Base-by-base conservation (phyloP, 2,797 vertebrate genomes). In the Esox masquinongy region DNA sequence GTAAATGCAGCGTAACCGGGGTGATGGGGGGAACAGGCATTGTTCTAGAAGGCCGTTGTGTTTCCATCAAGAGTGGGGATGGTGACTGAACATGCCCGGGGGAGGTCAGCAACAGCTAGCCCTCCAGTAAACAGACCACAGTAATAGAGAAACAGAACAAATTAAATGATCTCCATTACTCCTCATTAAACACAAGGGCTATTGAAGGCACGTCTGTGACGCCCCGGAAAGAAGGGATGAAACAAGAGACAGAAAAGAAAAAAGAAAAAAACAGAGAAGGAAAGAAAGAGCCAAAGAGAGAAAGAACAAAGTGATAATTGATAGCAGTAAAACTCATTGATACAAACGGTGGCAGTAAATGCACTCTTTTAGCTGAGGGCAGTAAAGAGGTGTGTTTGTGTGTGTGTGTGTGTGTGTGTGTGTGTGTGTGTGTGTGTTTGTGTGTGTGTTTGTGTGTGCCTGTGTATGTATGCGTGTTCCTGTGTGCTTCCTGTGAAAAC, bases 31-130 rank as follows among this genome's bases (percentile, higher is more conserved):
- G 81, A 87, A 84, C 85, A 87, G 81, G 81, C 24, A 85, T 88
- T 86, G 80, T 83, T 59, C 53, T 24, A 85, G 86, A 88, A 85
- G 85, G 78, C 43, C 29, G 0, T 34, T 67, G 83, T 87, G 84
- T 88, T 88, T 88, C 82, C 83, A 91, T 87, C 84, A 84, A 83
- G 82, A 85, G 85, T 82, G 73, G 85, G 83, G 85, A 84, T 83
- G 84, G 87, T 84, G 85, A 85, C 56, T 61, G 9, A 24, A 61
- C 56, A 12, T 3, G 22, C 11, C 22, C 56, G 1, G 3, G 56
- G 8, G 11, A 12, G 56, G 56, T 61, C 56, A 61, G 56, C 56
- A 61, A 61, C n/a, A 12, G 9, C 56, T 8, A 11, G 53, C 8
- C n/a, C 53, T 56, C 53, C 53, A 22, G 53, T 2, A 22, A 22